A percentile compares a stretch with the other conserved stretches of the same genome.
phyloP scores from a whole-genome alignment of 2,797 vertebrate species.

The Mormyrus hasselquistii region DNA sequence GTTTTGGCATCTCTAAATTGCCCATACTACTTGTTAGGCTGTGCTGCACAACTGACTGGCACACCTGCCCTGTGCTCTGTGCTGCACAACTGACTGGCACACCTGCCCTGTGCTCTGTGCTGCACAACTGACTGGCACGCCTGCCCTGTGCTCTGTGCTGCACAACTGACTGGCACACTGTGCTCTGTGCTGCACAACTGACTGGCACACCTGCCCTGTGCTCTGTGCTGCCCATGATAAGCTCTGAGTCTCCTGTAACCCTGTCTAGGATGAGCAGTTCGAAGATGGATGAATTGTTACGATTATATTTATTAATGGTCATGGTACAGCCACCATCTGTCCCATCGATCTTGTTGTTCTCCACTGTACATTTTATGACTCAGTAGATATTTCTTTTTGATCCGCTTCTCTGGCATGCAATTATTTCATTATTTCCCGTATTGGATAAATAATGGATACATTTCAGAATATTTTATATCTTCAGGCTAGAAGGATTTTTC shows the following conservation, averaged over 20 bases:
- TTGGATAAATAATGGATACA: slow-evolving; percentile 13
- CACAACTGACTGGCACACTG: too few species aligned
- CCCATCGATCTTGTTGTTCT: not conserved
- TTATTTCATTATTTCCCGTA: slow-evolving; percentile 3
- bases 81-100: too few species aligned
- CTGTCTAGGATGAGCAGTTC: not conserved
- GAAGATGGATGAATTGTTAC: not conserved
- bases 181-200: not conserved
- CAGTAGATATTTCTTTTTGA: not conserved
- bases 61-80: too few species aligned
- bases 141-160: too few species aligned
- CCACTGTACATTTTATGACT: not conserved
- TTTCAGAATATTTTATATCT: not conserved
- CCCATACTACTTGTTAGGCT: not conserved
- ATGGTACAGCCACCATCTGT: not conserved
- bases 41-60: not conserved
- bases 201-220: not conserved
- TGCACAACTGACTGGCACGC: too few species aligned
- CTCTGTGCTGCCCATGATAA: not conserved
- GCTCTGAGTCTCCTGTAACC: not conserved
- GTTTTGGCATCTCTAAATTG: not conserved
- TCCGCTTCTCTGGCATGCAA: not conserved
- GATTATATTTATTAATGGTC: not conserved
- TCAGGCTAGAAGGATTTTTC: slow-evolving; percentile 6
- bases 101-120: too few species aligned